Conservation (phyloP, 2,888 invertebrate species). For the Drosophila heteroneura region DNA sequence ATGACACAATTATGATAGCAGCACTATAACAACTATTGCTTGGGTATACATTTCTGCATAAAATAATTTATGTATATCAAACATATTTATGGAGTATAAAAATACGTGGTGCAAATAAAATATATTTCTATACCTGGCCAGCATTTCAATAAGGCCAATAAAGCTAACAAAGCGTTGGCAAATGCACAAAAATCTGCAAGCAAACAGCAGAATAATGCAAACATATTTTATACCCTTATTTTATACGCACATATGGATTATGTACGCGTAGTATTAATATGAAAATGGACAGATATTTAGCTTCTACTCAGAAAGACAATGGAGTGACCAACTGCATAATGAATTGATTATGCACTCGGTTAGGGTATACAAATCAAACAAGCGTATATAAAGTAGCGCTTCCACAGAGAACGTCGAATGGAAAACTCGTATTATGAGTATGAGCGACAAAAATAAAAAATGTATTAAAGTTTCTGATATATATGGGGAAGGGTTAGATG, state of each 20-base stretch:
- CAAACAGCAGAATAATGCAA: neutral
- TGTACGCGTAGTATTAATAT: neutral
- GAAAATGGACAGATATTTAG: neutral
- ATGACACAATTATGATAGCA: neutral
- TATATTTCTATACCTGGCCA: constrained; percentile 26
- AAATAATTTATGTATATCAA: constrained; percentile 5
- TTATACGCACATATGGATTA: neutral
- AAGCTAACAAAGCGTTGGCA: constrained; percentile 24
- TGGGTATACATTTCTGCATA: neutral
- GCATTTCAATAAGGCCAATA: constrained; percentile 29
- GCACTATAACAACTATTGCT: constrained; percentile 17
- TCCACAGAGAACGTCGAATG: constrained; percentile 13
- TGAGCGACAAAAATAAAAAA: constrained; percentile 35
- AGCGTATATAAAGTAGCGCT: constrained; percentile 16
- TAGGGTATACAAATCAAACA: constrained; percentile 19
- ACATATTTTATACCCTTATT: too few species aligned
- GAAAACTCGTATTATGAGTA: constrained; percentile 24
- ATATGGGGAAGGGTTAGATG: constrained; percentile 4
- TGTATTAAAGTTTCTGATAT: constrained; percentile 21
- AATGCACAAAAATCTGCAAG: constrained; percentile 9
- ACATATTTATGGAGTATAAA: constrained; percentile 11
- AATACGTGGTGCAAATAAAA: constrained; percentile 34
- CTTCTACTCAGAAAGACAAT: neutral
- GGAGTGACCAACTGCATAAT: neutral
- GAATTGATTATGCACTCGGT: neutral